Conservation (phyloP, 2,113 vertebrate species). For the Platysternon megacephalum region DNA sequence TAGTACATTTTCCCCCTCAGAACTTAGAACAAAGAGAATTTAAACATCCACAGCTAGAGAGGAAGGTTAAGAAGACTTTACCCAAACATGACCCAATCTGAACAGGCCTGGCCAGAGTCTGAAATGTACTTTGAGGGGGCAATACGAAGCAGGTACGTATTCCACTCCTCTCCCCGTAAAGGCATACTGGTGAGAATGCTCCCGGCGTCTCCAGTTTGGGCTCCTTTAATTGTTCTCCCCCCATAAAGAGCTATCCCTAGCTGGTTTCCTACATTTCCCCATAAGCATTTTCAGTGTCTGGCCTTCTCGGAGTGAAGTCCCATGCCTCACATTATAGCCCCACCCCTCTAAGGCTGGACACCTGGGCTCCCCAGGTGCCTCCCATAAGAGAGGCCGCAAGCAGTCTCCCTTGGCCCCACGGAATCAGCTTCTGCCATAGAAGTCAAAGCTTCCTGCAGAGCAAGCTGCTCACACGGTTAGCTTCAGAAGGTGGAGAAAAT, state of each 20-base stretch:
- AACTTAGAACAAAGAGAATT: neutral
- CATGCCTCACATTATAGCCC: neutral
- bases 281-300: neutral
- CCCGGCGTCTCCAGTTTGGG: neutral
- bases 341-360: neutral
- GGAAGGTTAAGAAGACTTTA: neutral
- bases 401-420: neutral
- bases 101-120: too few relatives aligned
- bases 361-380: neutral
- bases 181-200: neutral
- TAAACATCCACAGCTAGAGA: neutral
- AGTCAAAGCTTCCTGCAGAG: rapidly evolving
- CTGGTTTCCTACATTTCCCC: neutral
- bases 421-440: neutral
- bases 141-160: neutral
- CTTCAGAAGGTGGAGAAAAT: neutral
- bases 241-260: neutral
- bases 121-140: neutral
- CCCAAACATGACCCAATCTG: neutral
- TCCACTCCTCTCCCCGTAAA: neutral
- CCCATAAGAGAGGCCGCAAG: neutral
- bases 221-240: neutral
- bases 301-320: rapidly evolving
- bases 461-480: neutral
- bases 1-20: neutral